These are phyloP conservation scores for Hapalemur alaotrensis DNA, from an alignment of 2,797 vertebrate genomes.

Conservation along the genomic window DNA sequence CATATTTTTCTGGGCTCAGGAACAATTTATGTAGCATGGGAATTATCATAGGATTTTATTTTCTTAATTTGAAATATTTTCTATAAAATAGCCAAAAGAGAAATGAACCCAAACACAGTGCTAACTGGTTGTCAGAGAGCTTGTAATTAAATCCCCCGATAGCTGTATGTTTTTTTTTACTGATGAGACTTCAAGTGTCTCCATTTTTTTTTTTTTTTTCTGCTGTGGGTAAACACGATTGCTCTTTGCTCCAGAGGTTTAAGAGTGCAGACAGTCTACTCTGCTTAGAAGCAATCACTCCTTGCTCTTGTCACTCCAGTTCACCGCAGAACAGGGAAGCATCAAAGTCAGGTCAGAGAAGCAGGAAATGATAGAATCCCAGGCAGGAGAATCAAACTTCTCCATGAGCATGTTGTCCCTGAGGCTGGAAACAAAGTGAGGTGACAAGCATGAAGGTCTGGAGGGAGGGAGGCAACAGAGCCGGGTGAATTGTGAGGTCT, in stretches of 20 bases:
- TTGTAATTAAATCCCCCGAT: constrained; percentile 50
- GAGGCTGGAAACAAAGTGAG: not conserved
- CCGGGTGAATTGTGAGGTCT: not conserved
- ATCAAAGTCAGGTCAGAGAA: constrained; percentile 78
- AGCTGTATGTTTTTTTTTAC: constrained; percentile 64
- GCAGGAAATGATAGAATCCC: constrained; percentile 59
- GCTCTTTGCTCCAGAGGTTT: constrained; percentile 60
- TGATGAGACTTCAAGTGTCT: constrained; percentile 47
- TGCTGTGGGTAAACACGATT: constrained; percentile 46
- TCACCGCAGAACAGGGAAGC: constrained; percentile 48
- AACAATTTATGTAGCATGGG: constrained; percentile 20
- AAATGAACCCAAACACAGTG: constrained; percentile 26
- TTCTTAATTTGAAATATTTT: constrained; percentile 63
- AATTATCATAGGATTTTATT: constrained; percentile 58
- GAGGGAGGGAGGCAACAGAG: not conserved
- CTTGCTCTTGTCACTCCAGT: constrained; percentile 62
- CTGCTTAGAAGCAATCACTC: constrained; percentile 47
- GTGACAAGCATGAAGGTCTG: not conserved
- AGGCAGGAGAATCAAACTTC: constrained; percentile 51
- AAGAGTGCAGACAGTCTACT: not conserved
- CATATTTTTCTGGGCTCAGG: constrained; percentile 48
- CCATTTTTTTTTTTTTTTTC: not conserved
- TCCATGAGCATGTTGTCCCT: not conserved
- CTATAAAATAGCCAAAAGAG: constrained; percentile 44
- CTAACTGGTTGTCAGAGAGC: constrained; percentile 22